Percentiles rank a stretch among this genome's conserved stretches.
These are phyloP conservation scores for Apis florea DNA, from an alignment of 1,140 invertebrate genomes.

Conservation along the genomic window DNA sequence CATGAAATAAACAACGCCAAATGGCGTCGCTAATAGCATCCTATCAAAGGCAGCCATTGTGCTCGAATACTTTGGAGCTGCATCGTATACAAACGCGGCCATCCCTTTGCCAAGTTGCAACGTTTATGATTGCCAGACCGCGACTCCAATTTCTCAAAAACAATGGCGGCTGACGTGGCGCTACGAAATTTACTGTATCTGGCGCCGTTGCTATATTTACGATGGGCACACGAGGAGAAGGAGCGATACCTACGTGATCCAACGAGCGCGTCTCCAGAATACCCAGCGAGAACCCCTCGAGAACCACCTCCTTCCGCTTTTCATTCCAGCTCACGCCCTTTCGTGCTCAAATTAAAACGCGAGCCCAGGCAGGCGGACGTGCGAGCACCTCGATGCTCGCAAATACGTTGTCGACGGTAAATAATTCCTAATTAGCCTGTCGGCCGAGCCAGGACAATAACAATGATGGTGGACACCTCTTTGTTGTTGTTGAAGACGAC, in stretches of 20 bases:
- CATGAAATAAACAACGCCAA: no score
- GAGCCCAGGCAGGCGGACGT: conserved; percentile 46
- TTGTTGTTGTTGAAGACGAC: no score
- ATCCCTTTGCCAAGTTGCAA: neutral
- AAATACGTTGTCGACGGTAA: conserved; percentile 52
- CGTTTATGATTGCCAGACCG: neutral
- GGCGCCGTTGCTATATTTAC: conserved; percentile 65
- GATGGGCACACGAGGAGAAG: conserved; percentile 57
- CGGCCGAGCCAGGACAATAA: conserved; percentile 23
- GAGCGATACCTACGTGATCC: conserved; percentile 58
- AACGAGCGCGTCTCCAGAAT: conserved; percentile 44
- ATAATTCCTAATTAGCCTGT: conserved; percentile 55
- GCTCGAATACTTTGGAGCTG: no score
- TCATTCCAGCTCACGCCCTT: conserved; percentile 53
- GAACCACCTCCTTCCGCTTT: conserved; percentile 57
- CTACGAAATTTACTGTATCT: conserved; percentile 64
- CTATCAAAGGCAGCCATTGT: no score
- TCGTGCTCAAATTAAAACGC: conserved; percentile 59
- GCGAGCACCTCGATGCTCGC: conserved; percentile 36
- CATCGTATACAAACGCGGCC: neutral
- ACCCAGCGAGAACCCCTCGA: neutral
- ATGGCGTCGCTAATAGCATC: no score
- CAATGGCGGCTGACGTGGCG: conserved; percentile 39
- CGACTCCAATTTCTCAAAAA: neutral
- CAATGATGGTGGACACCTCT: neutral